Evolutionary conservation across 1,140 invertebrate genomes (phyloP), one percentile per base, ranked within the genome.

Genomic region (Microplitis mediator): DNA sequence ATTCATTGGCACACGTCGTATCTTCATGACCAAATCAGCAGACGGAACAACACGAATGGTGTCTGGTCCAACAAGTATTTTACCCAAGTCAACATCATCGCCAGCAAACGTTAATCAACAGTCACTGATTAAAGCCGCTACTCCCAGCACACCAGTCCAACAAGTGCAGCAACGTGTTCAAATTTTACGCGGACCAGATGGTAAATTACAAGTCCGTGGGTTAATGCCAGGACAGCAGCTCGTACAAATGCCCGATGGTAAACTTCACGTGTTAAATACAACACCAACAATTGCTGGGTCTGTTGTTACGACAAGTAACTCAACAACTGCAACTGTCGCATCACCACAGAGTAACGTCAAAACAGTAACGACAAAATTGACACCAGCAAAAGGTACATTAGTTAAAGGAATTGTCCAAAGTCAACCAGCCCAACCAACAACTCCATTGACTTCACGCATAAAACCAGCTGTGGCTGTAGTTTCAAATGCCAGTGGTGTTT

Each of bases 141-240:
- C 75, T 34, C 71, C 75, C 66, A 76, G 75, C 54, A 76, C 81
- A 4, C 73, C 81, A 67, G 75, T 83, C 1, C 80, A 78, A 52
- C 80, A 79, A 34, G 75, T 83, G 34, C 91, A 90, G 67, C 93
- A 95, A 81, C 93, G 95, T 82, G 93, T 98, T 35, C 96, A 97
- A 88, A 96, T 98, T 71, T 92, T 97, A 75, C 92, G 95, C 78
- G 92, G 93, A 0, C 93, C 95, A 0, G 95, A 97, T 85, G 96
- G 96, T 14, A 96, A 97, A 86, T 88, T 98, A 0, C 95, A 96
- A 83, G 95, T 98, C 3, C 90, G 94, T 71, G 97, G 97, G 5
- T 87, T 98, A 1, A 90, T 97, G 83, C 94, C 95, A 60, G 95
- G 96, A n/a, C 97, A 99, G 80, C 95, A 98, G 78, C 87, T 98